These are phyloP conservation scores for Pitta sordida DNA, from an alignment of 2,113 vertebrate species.

Conservation along the genomic window DNA sequence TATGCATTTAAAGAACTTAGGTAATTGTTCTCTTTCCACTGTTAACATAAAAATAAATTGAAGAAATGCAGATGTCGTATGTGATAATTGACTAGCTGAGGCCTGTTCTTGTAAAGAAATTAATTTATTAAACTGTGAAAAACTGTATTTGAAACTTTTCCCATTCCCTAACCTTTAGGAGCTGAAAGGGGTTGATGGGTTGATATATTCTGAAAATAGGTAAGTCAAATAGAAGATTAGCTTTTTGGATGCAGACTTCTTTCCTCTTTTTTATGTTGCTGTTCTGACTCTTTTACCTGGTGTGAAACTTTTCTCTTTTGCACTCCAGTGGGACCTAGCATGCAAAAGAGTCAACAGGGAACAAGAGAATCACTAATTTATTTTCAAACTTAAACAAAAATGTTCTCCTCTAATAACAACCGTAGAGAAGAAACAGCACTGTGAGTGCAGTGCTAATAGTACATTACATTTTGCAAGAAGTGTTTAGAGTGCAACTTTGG, in stretches of 20 bases:
- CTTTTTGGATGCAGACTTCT: not conserved
- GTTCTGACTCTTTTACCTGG: not conserved
- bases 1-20: not conserved
- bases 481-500: slow-evolving; percentile 25
- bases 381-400: slow-evolving; percentile 30
- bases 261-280: not conserved
- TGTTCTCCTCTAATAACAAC: slow-evolving; percentile 24
- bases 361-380: slow-evolving; percentile 2
- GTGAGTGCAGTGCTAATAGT: not conserved
- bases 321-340: not conserved
- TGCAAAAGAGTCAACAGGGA: not conserved
- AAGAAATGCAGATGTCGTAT: not conserved
- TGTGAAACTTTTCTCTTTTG: not conserved
- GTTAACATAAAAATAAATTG: not conserved
- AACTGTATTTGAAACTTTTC: not conserved
- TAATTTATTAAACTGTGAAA: not conserved
- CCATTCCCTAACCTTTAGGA: not conserved
- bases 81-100: not conserved
- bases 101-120: not conserved
- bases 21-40: not conserved
- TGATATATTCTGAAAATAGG: not conserved
- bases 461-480: not conserved
- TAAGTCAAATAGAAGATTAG: not conserved
- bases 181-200: not conserved
- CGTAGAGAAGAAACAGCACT: slow-evolving; percentile 1